Evolutionary conservation across 2,888 invertebrate species (phyloP).

Genomic region (Andrena bucephala): DNA sequence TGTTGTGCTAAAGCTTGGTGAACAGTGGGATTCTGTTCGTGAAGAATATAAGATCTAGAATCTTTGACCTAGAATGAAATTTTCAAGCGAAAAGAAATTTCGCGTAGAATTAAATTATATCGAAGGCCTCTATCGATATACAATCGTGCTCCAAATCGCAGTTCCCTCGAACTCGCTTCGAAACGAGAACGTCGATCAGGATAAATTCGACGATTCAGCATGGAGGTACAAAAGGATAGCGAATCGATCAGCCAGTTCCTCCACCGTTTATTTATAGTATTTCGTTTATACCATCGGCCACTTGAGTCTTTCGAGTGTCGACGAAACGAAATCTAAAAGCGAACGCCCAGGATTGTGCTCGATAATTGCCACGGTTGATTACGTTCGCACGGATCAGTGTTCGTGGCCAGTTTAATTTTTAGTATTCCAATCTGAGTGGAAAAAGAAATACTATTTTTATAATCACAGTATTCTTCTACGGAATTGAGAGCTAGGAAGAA

Average conservation of each 20-base stretch:
- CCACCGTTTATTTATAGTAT: constrained; percentile 51
- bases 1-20: background rate
- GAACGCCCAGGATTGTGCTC: background rate
- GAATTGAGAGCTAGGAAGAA: too few species aligned
- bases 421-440: too few species aligned
- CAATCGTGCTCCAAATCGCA: background rate
- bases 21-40: too few species aligned
- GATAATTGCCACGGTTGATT: background rate
- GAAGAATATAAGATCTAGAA: background rate
- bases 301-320: constrained; percentile 39
- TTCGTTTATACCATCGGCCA: constrained; percentile 15
- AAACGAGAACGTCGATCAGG: background rate
- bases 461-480: too few species aligned
- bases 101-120: too few species aligned
- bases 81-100: too few species aligned
- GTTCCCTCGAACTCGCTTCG: background rate
- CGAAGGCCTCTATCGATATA: too few species aligned
- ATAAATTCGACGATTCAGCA: constrained; percentile 5
- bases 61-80: background rate
- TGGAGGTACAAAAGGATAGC: constrained; percentile 17
- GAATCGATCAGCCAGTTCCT: constrained; percentile 17
- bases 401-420: too few species aligned
- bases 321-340: constrained; percentile 12
- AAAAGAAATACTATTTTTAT: too few species aligned
- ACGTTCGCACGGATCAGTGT: background rate